Conservation (phyloP, 2,888 invertebrate genomes). For the Cryptocephalus primarius region DNA sequence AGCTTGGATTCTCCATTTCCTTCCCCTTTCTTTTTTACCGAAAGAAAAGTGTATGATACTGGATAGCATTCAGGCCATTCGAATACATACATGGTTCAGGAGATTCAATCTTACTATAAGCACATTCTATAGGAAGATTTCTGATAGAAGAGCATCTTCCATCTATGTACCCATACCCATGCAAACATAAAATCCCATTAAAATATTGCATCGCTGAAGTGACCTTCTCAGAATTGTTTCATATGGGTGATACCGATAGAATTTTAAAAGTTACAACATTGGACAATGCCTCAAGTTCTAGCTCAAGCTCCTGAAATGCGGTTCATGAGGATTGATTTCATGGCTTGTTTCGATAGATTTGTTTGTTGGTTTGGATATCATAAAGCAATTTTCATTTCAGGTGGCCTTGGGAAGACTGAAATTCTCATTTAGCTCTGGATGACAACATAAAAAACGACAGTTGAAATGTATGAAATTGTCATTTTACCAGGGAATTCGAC, state of each 20-base stretch:
- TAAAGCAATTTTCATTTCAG: conserved; percentile 98
- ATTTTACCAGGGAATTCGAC: conserved; percentile 86
- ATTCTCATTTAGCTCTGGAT: conserved; percentile 72
- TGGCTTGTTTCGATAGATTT: conserved; percentile 97
- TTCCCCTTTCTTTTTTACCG: too few relatives aligned
- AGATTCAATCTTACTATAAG: conserved; percentile 82
- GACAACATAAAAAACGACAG: conserved; percentile 81
- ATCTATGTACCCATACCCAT: conserved; percentile 87
- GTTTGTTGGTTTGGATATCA: conserved; percentile 97
- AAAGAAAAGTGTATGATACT: too few relatives aligned
- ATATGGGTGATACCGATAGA: conserved; percentile 92
- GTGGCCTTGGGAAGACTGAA: conserved; percentile 99
- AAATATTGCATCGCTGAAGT: conserved; percentile 98
- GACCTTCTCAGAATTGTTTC: conserved; percentile 88
- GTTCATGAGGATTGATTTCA: conserved; percentile 89
- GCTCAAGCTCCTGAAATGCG: conserved; percentile 97
- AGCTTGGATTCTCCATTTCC: conserved; percentile 40
- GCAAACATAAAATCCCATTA: conserved; percentile 86
- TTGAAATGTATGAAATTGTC: conserved; percentile 84
- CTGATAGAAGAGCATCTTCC: conserved; percentile 95
- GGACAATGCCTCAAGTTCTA: conserved; percentile 92
- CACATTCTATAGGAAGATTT: conserved; percentile 94
- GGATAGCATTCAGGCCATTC: conserved; percentile 92
- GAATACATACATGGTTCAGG: conserved; percentile 98
- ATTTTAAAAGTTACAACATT: conserved; percentile 91